Base-by-base conservation (phyloP, 2,797 vertebrate species). In the Pogoniulus pusillus region DNA sequence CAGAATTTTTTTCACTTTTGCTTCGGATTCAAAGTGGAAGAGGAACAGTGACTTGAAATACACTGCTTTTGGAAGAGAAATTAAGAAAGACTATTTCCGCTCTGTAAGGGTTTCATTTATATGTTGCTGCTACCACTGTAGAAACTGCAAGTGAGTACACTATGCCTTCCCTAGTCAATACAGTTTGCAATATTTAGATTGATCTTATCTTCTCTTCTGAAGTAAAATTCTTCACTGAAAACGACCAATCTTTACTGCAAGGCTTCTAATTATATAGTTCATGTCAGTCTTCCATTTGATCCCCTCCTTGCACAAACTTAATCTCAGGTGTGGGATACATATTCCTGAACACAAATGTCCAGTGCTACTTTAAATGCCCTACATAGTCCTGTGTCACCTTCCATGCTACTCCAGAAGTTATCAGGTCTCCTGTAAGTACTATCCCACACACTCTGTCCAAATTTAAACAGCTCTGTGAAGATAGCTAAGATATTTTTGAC, bases 71-170 rank as follows among this genome's bases (percentile, higher is more conserved):
- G 62, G 85, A 90, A 77, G 82, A 72, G 51, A 96, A 93, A 82
- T 78, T 93, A 79, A 83, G 41, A 59, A 87, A 34, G 57, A 87
- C 27, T 59, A 84, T 95, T 75, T 76, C 66, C 7, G 58, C 93
- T 29, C 77, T 97, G 3, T 96, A 97, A 83, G 96, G 95, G 2
- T 88, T 91, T 78, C 51, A 86, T 85, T 93, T 98, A 26, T 96
- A 97, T 35, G 91, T 97, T 3, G 96, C 96, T 47, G 97, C 96
- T 41, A 97, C 96, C 7, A 91, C 95, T 81, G 89, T 97, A 62
- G 97, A 98, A 94, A 97, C 95, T 77, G 96, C 97, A 85, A 98
- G 97, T 97, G 85, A 97, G 97, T 96, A 69, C 30, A 24, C 6
- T 30, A 6, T 12, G 41, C 16, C 15, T 84, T 68, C 16, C 15